A percentile compares a stretch with the other conserved stretches of the same genome.
phyloP scores from a whole-genome alignment of 1,140 invertebrate genomes.

The Vanessa atalanta region DNA sequence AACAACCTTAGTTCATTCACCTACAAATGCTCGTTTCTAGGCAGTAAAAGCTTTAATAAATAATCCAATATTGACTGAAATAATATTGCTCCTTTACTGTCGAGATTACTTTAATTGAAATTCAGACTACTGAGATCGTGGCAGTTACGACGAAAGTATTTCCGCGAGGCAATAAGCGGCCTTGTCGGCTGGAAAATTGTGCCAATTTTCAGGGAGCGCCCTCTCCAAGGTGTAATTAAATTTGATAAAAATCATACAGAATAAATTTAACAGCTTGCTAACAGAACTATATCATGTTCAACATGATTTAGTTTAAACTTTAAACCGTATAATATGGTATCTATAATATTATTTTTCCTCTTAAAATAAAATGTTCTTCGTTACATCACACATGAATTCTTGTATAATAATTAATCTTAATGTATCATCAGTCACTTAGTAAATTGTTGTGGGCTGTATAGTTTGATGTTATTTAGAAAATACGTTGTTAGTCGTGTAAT shows the following conservation, averaged over 20 bases:
- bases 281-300: no score
- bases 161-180: conserved; percentile 65
- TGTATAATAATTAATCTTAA: neutral
- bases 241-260: conserved; percentile 29
- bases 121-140: conserved; percentile 49
- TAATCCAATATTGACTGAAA: neutral
- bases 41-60: neutral
- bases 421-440: neutral
- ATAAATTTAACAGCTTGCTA: neutral
- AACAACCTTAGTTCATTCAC: conserved; percentile 36
- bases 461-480: conserved; percentile 23
- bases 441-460: neutral
- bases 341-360: no score
- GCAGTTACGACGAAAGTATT: conserved; percentile 52
- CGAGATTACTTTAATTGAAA: conserved; percentile 23
- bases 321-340: no score
- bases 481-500: conserved; percentile 50
- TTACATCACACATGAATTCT: neutral
- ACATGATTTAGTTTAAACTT: no score
- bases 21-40: conserved; percentile 3
- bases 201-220: conserved; percentile 61
- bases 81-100: neutral
- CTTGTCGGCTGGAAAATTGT: conserved; percentile 74
- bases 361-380: neutral
- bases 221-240: conserved; percentile 29